These are phyloP conservation scores for Myiozetetes cayanensis DNA, from an alignment of 2,113 vertebrate genomes.

Conservation along the genomic window DNA sequence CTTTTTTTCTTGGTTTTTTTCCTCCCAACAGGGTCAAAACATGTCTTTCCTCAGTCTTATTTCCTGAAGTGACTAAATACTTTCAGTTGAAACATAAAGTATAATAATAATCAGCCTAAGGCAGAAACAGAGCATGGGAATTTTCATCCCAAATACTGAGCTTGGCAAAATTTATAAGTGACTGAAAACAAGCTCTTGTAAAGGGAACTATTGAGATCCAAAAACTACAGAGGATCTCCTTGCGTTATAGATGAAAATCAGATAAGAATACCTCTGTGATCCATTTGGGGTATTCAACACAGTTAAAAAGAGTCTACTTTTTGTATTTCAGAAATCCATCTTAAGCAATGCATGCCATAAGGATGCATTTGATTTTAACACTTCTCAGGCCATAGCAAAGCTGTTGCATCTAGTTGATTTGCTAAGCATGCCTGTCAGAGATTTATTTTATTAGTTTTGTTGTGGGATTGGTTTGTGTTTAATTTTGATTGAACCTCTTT, in stretches of 20 bases:
- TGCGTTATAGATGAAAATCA: not conserved
- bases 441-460: not conserved
- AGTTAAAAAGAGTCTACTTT: not conserved
- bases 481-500: not conserved
- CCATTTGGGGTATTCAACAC: not conserved
- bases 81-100: conserved; percentile 15
- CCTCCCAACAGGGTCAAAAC: not conserved
- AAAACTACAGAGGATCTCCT: not conserved
- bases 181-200: not conserved
- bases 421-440: not conserved
- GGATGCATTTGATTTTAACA: not conserved
- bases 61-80: conserved; percentile 35
- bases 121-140: conserved; percentile 13
- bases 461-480: not conserved
- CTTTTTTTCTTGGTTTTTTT: rapidly evolving
- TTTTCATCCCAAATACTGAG: conserved; percentile 34
- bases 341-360: not conserved
- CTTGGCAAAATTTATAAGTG: conserved; percentile 17
- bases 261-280: not conserved
- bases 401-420: not conserved
- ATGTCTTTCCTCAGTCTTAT: conserved; percentile 21
- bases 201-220: not conserved
- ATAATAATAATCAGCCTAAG: conserved; percentile 20
- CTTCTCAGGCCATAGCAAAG: not conserved
- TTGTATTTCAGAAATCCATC: not conserved